phyloP scores from a whole-genome alignment of 2,113 vertebrate genomes.

The Petaurus breviceps region DNA sequence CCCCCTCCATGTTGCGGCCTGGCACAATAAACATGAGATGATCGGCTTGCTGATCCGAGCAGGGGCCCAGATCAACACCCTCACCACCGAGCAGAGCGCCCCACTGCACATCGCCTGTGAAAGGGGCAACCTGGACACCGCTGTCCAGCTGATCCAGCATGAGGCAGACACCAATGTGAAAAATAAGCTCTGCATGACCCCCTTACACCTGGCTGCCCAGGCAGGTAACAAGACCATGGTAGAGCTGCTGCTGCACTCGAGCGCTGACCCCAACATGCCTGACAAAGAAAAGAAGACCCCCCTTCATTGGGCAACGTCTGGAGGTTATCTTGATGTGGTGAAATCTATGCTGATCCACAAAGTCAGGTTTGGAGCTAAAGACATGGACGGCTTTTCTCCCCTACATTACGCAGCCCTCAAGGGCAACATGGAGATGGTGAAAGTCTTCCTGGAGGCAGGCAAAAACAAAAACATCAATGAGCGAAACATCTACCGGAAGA shows the following conservation, averaged over 20 bases:
- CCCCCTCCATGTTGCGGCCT: slow-evolving; percentile 34
- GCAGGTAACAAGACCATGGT: slow-evolving; percentile 72
- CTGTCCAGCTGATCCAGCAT: slow-evolving; percentile 79
- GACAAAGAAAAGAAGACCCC: slow-evolving; percentile 87
- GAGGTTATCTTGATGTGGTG: slow-evolving; percentile 70
- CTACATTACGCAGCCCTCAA: slow-evolving; percentile 82
- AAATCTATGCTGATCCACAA: slow-evolving; percentile 78
- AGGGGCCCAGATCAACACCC: slow-evolving; percentile 83
- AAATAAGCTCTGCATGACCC: slow-evolving; percentile 82
- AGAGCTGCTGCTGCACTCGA: slow-evolving; percentile 81
- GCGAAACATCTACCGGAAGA: slow-evolving; percentile 87
- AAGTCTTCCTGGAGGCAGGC: slow-evolving; percentile 74
- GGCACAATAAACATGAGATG: slow-evolving; percentile 44
- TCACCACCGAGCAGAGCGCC: slow-evolving; percentile 77
- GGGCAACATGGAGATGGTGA: slow-evolving; percentile 74
- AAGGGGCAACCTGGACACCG: slow-evolving; percentile 76
- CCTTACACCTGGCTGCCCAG: slow-evolving; percentile 84
- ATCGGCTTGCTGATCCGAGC: slow-evolving; percentile 74
- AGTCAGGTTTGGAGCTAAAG: slow-evolving; percentile 82
- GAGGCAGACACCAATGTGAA: slow-evolving; percentile 79
- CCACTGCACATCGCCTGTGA: slow-evolving; percentile 84
- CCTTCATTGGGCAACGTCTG: slow-evolving; percentile 83
- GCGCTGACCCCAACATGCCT: slow-evolving; percentile 77
- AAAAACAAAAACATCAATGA: slow-evolving; percentile 84
- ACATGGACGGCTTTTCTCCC: slow-evolving; percentile 86